Base-by-base conservation (phyloP, 2,888 invertebrate species). In the Habrosyne pyritoides region DNA sequence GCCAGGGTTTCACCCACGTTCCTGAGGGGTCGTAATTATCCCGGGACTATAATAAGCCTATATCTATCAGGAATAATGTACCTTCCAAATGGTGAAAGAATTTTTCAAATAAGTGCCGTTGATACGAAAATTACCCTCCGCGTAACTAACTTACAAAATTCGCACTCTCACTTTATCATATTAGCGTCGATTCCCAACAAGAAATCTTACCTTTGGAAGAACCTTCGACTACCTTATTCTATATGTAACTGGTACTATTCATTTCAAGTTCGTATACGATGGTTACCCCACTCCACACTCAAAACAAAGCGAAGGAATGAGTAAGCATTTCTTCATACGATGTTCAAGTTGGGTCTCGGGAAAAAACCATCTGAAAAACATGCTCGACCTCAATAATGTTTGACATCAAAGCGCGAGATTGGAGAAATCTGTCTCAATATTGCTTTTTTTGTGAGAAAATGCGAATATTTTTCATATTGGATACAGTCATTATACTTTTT, bases 391-490 rank as follows among this genome's bases (percentile, higher is more conserved):
- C 54, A 54, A 51, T 54, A 54, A 50, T 50, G 28, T 54, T 30
- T 30, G 54, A 46, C 50, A 36, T 54, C 54, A 54, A 54, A 54
- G 51, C 51, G 46, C 42, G 30, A 18, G 21, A 48, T 50, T 12
- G 53, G 21, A 28, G 24, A 49, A 51, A 54, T 51, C 51, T 47
- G 22, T 54, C 51, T 54, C 47, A 54, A 54, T 54, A 51, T 54
- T 51, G 28, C 47, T 18, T 51, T 33, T 30, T 50, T 42, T 26
- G 50, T 24, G 42, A 54, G n/a, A 24, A 49, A 54, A 54, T 47
- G 51, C 18, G 51, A 47, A 54, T 54, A 54, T 54, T 54, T 54
- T 51, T 54, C 48, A 49, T 53, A 48, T 36, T 30, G 53, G 26
- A 21, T 21, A 21, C 30, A 14, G 28, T 18, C 18, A 50, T 30